Evolutionary conservation across 2,888 invertebrate genomes (phyloP).

Genomic region (Ceramica pisi): DNA sequence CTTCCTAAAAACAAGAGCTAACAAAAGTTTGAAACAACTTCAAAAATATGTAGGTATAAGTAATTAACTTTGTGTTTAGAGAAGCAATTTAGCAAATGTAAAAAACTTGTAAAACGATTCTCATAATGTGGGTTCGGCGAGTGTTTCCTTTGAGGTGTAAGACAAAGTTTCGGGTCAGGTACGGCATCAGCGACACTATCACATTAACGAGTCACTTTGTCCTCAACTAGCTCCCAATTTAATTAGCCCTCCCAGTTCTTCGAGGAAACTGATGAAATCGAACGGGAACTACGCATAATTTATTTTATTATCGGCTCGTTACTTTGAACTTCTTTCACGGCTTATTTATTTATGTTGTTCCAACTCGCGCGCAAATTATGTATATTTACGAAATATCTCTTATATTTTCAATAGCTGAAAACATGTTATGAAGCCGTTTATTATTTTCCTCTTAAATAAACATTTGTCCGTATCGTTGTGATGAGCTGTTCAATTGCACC

Average conservation of each 20-base stretch:
- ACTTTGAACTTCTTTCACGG: slow-evolving; percentile 30
- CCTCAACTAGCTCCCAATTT: slow-evolving; percentile 80
- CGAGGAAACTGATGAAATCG: slow-evolving; percentile 59
- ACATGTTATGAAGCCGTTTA: neutral
- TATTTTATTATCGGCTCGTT: slow-evolving; percentile 34
- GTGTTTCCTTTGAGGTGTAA: slow-evolving; percentile 73
- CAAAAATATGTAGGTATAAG: slow-evolving; percentile 44
- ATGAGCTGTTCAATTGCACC: slow-evolving; percentile 42
- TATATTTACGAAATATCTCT: slow-evolving; percentile 5
- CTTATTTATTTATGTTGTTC: slow-evolving; percentile 12
- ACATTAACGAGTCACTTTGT: slow-evolving; percentile 82
- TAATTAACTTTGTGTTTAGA: slow-evolving; percentile 62
- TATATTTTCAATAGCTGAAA: neutral
- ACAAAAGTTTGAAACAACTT: slow-evolving; percentile 9
- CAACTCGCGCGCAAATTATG: neutral
- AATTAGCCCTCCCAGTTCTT: slow-evolving; percentile 74
- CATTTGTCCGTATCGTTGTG: slow-evolving; percentile 20
- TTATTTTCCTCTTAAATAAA: neutral
- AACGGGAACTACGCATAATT: slow-evolving; percentile 43
- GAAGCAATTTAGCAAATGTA: slow-evolving; percentile 66
- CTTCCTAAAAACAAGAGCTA: slow-evolving; percentile 12
- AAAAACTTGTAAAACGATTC: slow-evolving; percentile 74
- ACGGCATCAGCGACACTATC: slow-evolving; percentile 79
- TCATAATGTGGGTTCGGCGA: slow-evolving; percentile 69
- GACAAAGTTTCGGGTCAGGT: slow-evolving; percentile 81